phyloP scores from a whole-genome alignment of 2,113 vertebrate species.

The Tricholaema leucomelas region DNA sequence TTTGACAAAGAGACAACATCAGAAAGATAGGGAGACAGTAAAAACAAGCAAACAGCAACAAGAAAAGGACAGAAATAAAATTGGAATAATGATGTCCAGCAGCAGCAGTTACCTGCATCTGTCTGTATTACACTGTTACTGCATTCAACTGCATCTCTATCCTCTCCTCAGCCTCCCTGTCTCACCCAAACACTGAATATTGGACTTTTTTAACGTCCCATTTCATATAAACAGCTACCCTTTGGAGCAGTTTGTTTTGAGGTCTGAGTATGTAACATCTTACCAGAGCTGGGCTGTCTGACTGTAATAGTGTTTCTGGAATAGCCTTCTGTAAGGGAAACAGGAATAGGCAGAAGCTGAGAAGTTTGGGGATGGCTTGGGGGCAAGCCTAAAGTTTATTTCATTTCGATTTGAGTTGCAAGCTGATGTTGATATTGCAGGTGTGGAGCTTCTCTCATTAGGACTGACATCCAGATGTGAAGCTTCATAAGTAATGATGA shows the following conservation, averaged over 20 bases:
- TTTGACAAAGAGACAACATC: background rate
- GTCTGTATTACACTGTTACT: background rate
- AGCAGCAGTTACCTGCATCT: background rate
- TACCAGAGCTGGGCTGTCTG: background rate
- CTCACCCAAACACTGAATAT: background rate
- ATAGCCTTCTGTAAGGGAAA: background rate
- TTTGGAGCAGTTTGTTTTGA: background rate
- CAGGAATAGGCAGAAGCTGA: background rate
- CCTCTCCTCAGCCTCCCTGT: background rate
- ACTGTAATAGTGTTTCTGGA: background rate
- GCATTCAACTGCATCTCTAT: background rate
- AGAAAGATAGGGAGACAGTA: background rate
- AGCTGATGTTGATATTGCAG: background rate
- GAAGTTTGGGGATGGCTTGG: background rate
- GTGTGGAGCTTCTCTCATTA: background rate
- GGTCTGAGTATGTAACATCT: background rate
- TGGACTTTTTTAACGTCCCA: background rate
- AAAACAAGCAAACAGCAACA: background rate
- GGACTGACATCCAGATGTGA: background rate
- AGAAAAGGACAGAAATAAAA: background rate
- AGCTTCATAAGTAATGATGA: fast-evolving
- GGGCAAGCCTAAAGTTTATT: background rate
- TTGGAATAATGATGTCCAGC: background rate
- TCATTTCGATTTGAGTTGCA: background rate
- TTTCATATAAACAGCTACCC: background rate